Base-by-base conservation (phyloP, 2,888 invertebrate genomes). In the Conchocele bisecta region DNA sequence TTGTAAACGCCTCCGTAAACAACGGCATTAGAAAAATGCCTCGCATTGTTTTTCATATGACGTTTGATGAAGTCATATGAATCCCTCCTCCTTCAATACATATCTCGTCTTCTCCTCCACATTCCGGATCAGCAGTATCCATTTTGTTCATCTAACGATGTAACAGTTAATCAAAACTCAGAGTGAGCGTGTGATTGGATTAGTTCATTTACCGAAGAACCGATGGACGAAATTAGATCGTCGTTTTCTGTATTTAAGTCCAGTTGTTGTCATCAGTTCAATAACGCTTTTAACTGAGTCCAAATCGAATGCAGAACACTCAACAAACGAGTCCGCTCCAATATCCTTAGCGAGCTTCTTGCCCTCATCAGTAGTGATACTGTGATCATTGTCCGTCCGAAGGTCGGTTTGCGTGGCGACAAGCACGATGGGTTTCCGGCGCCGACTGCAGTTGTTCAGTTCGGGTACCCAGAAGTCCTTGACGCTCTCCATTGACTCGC, bases 381-480 rank as follows among this genome's bases (percentile, higher is more conserved):
- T 64, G 17, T 63, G 51, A 20, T 67, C 37, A 29, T 50, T 31
- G 11, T 65, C 61, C 11, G 56, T 66, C 31, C 85, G 53, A 46
- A 85, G 71, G 58, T 86, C 86, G 22, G 81, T 79, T 63, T 85
- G 85, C 9, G 85, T 86, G 20, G 82, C 85, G 11, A 86, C 85
- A 17, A 86, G 80, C 7, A 86, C 77, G 29, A 86, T 75, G 6
- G 86, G 84, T 6, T 79, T 79, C 41, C 81, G 70, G 2, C 79
- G 71, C n/a, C 79, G 71, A 15, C 69, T 72, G 63, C 76, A 70
- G 24, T 79, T 70, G 29, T 76, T 80, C n/a, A 85, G 82, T 60
- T 85, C 84, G 15, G 85, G 86, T 51, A 84, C 72, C 86, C 86
- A 86, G 39, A 81, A 79, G 37, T 81, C 80, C 50, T 77, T 69